A percentile compares a stretch with the other conserved stretches of the same genome.
phyloP scores from a whole-genome alignment of 2,888 invertebrate species.

The Vanessa cardui region DNA sequence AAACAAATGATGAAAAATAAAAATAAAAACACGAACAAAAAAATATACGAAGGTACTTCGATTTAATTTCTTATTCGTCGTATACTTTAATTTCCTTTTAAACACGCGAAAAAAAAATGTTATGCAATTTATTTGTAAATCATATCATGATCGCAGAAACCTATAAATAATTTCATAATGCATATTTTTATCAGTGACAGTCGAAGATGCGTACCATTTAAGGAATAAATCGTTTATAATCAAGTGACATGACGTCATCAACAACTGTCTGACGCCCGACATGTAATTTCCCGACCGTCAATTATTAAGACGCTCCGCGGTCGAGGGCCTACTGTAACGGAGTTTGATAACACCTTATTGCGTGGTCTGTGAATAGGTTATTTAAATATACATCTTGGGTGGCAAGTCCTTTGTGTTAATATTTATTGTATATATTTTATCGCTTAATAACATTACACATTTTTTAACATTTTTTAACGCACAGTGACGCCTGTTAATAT shows the following conservation, averaged over 20 bases:
- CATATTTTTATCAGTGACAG: slow-evolving; percentile 39
- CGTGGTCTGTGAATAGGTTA: slow-evolving; percentile 29
- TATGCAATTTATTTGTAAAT: no score
- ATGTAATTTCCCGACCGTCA: slow-evolving; percentile 81
- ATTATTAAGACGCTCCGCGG: slow-evolving; percentile 73
- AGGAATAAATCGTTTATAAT: slow-evolving; percentile 81
- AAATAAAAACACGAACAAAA: no score
- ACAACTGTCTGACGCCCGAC: slow-evolving; percentile 79
- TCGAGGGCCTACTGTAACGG: slow-evolving; percentile 68
- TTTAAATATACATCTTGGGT: slow-evolving; percentile 3
- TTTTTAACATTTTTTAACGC: no score
- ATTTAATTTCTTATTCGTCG: no score
- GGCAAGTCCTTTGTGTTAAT: neutral
- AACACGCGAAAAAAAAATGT: no score
- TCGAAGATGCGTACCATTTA: slow-evolving; percentile 50
- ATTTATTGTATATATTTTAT: neutral
- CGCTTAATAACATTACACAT: neutral
- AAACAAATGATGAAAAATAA: no score
- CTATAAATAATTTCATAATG: slow-evolving; percentile 22
- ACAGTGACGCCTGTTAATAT: no score
- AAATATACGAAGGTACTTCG: no score
- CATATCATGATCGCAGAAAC: neutral
- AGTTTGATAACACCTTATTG: slow-evolving; percentile 70
- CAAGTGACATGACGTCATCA: slow-evolving; percentile 78
- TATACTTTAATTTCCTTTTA: no score